Conservation (phyloP, 1,140 invertebrate species). For the Schmidtea mediterranea region DNA sequence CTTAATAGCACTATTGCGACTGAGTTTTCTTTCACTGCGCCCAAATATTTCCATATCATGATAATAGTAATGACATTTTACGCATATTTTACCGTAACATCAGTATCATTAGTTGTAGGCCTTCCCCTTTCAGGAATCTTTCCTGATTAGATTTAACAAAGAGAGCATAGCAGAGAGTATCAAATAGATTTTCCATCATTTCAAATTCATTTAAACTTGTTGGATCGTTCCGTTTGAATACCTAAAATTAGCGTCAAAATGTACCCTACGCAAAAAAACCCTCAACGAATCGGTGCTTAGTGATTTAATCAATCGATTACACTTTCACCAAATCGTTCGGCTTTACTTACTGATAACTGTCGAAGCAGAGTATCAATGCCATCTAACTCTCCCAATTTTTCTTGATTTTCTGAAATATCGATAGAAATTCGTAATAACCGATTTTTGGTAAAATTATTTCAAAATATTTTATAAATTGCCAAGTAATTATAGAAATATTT, state of each 20-base stretch:
- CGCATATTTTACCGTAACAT: constrained; percentile 46
- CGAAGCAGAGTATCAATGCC: constrained; percentile 32
- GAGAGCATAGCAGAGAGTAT: constrained; percentile 68
- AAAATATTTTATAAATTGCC: neutral
- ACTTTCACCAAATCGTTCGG: too few relatives aligned
- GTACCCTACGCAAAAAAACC: constrained; percentile 49
- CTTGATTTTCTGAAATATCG: constrained; percentile 30
- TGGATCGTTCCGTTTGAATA: constrained; percentile 72
- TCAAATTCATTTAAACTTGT: constrained; percentile 65
- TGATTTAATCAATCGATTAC: too few relatives aligned
- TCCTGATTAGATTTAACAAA: constrained; percentile 61
- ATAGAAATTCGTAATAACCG: constrained; percentile 2
- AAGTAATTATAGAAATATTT: neutral
- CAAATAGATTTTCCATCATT: constrained; percentile 94
- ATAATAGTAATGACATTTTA: neutral
- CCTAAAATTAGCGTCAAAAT: constrained; percentile 67
- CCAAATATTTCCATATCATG: neutral
- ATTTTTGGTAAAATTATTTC: neutral
- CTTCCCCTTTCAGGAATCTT: constrained; percentile 69
- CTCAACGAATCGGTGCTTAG: too few relatives aligned
- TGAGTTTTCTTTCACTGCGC: constrained; percentile 71
- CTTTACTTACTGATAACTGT: too few relatives aligned
- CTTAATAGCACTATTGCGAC: constrained; percentile 73
- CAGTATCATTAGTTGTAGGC: constrained; percentile 74
- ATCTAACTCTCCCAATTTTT: constrained; percentile 58